Conservation (phyloP, 2,113 vertebrate species). For the Cromileptes altivelis region DNA sequence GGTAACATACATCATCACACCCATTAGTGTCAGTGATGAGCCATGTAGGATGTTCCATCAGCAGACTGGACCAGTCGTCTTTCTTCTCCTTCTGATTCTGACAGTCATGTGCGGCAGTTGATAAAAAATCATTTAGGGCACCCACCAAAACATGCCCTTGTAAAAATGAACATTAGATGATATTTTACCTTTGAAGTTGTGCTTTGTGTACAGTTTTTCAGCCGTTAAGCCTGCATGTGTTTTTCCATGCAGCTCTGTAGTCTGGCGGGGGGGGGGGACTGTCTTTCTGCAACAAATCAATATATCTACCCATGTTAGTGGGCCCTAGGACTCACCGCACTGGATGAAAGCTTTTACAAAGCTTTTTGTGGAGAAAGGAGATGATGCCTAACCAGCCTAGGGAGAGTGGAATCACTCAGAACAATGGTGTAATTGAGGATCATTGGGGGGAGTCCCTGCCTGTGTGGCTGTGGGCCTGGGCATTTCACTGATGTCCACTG, state of each 20-base stretch:
- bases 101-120: slow-evolving; percentile 36
- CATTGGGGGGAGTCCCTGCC: slow-evolving; percentile 61
- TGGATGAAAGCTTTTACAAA: slow-evolving; percentile 84
- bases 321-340: slow-evolving; percentile 70
- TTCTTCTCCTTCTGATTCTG: slow-evolving; percentile 55
- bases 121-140: slow-evolving; percentile 48
- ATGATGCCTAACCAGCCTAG: slow-evolving; percentile 73
- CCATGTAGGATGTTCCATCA: slow-evolving; percentile 69
- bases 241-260: slow-evolving; percentile 63
- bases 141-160: neutral
- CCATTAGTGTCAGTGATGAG: slow-evolving; percentile 82
- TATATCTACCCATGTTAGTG: slow-evolving; percentile 78
- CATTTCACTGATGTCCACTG: slow-evolving; percentile 71
- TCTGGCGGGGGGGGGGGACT: slow-evolving; percentile 63
- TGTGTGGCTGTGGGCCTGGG: slow-evolving; percentile 53
- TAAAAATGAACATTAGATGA: neutral
- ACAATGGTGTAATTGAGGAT: slow-evolving; percentile 84
- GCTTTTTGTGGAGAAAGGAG: slow-evolving; percentile 73
- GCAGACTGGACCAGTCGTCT: slow-evolving; percentile 40
- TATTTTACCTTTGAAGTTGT: slow-evolving; percentile 21
- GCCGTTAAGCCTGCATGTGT: slow-evolving; percentile 32
- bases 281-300: slow-evolving; percentile 84
- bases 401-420: slow-evolving; percentile 75
- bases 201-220: slow-evolving; percentile 11
- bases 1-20: slow-evolving; percentile 78